Evolutionary conservation across 2,113 vertebrate genomes (phyloP), one percentile per base, ranked within the genome.

Genomic region (Rynchops niger): DNA sequence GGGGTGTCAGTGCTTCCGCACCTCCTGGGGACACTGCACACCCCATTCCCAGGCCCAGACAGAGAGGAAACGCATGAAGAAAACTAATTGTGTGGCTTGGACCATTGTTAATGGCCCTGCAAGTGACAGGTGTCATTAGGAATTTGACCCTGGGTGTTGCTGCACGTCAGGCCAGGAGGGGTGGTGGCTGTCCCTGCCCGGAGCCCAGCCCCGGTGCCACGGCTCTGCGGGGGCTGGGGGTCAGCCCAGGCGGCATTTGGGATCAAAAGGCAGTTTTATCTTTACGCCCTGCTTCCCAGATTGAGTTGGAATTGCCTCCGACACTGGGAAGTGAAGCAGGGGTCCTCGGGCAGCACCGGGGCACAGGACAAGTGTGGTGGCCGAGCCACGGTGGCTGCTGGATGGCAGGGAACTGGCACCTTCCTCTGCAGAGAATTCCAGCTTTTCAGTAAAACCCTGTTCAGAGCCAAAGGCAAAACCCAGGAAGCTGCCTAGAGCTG

Each of bases 101-200:
- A 27, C 63, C 29, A 8, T 3, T 34, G 15, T 12, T 55, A 45
- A 43, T 65, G 58, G 67, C 86, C 42, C 49, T n/a, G 34, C 29
- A 36, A 53, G 30, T 95, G 94, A 92, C 83, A 81, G 86, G 42
- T 17, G 22, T 17, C 71, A 15, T 36, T 2, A 74, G 91, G 94
- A 95, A 94, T 89, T n/a, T 94, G 94, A 83, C 67, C 67, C 79
- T 66, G 91, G 80, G 63, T 73, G 95, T 66, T 88, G 62, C 52
- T 59, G 65, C 55, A 21, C 0, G 0, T 17, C 78, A 30, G 30
- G 45, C 26, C 0, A 0, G 47, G 38, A 55, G 49, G 70, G 87
- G 84, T 53, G 66, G 70, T 52, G 87, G 38, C 78, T 73, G 72
- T 56, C 62, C 34, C 59, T 17, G 22, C 15, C 9, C 0, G 11